Conservation (phyloP, 2,113 vertebrate species). For the Burhinus oedicnemus region DNA sequence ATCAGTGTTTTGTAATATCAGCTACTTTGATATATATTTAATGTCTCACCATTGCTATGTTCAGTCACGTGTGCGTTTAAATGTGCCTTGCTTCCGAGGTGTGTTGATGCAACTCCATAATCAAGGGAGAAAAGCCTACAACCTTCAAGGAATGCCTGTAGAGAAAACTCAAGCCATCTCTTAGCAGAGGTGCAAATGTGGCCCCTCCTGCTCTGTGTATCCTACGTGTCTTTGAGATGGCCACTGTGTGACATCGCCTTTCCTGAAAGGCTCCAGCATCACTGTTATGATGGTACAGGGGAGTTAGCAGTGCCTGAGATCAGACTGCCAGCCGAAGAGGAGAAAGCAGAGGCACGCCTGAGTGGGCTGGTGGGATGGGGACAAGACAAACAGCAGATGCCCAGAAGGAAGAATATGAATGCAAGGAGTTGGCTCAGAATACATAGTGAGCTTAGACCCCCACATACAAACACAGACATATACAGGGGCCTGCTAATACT, state of each 20-base stretch:
- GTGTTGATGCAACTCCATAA: background rate
- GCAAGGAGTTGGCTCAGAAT: background rate
- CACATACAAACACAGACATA: background rate
- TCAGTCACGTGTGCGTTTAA: background rate
- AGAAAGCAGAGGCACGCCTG: background rate
- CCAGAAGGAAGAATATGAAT: background rate
- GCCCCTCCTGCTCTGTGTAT: accelerated
- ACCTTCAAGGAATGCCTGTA: background rate
- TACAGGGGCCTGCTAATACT: background rate
- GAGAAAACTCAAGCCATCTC: background rate
- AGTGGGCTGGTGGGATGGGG: background rate
- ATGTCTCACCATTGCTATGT: background rate
- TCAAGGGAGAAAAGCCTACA: background rate
- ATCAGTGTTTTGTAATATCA: background rate
- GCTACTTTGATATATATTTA: background rate
- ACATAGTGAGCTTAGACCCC: background rate
- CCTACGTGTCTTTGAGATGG: background rate
- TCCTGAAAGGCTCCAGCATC: background rate
- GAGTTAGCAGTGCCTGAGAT: background rate
- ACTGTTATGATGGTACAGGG: background rate
- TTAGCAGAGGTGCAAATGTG: background rate
- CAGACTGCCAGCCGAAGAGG: background rate
- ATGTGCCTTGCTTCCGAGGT: background rate
- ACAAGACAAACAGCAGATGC: background rate
- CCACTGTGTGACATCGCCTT: accelerated